Evolutionary conservation across 2,797 vertebrate genomes (phyloP), one percentile per base, ranked within the genome.

Genomic region (Brachyrhaphis roseni): DNA sequence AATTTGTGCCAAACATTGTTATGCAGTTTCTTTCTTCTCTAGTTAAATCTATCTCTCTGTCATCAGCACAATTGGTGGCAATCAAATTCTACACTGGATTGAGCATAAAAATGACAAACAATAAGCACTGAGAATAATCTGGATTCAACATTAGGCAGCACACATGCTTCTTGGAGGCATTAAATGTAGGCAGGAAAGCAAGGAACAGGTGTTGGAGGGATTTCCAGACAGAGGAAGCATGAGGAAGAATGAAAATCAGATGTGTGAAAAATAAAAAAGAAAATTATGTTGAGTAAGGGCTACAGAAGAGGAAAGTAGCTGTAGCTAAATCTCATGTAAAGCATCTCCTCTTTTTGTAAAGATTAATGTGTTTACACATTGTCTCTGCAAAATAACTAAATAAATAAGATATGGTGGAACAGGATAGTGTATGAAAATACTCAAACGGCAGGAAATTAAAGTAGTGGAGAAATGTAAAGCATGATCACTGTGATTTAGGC

Each of bases 131-230:
- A 68, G 62, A 71, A 45, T 36, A 79, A 77, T 76, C 71, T 84
- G 86, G 81, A 84, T 64, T 70, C 75, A 20, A 28, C 81, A 75
- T 36, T 71, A 86, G 34, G 57, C 59, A 83, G 74, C 80, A 86
- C 77, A 81, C 76, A 83, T 78, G 82, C 53, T 45, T 78, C 18
- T 43, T 72, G 72, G 55, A 90, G 78, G 53, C 66, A 73, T 23
- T 20, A 72, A 76, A 80, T 47, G 28, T 59, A 51, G 28, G 77
- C 53, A 46, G 72, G 80, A 75, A 84, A 49, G 55, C 46, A 53
- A 57, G 53, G 77, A 84, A 78, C 88, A 91, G 90, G 89, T 93
- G 91, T 91, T 86, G 86, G 90, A 83, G 79, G 66, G 78, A 82
- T 66, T 79, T 90, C 89, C 89, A 90, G 80, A 71, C 16, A 82